phyloP scores from a whole-genome alignment of 92 coral and sea anemone species.

The Blastomussa wellsi region DNA sequence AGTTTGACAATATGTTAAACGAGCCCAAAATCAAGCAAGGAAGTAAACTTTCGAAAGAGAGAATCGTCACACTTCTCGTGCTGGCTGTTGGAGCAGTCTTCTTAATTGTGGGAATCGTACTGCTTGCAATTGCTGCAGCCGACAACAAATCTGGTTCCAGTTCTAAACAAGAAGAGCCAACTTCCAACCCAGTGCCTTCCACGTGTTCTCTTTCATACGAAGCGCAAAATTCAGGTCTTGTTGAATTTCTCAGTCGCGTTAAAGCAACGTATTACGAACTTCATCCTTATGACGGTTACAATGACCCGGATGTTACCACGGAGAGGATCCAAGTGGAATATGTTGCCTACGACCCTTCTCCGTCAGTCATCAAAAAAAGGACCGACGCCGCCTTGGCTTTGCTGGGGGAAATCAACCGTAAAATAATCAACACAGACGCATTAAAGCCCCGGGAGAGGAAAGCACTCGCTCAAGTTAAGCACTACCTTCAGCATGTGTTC shows the following conservation, averaged over 20 bases:
- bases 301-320: constrained; percentile 51
- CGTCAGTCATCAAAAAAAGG: constrained; percentile 57
- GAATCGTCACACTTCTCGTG: constrained; percentile 11
- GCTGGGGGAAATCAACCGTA: constrained; percentile 51
- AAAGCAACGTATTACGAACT: constrained; percentile 53
- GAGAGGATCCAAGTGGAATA: constrained; percentile 50
- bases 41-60: not conserved
- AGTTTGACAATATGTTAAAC: not conserved
- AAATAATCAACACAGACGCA: constrained; percentile 43
- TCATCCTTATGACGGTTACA: constrained; percentile 54
- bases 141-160: constrained; percentile 1
- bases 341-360: constrained; percentile 77
- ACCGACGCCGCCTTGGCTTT: constrained; percentile 75
- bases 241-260: constrained; percentile 61
- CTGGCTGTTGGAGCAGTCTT: constrained; percentile 37
- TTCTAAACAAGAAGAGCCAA: not conserved
- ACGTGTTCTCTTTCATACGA: constrained; percentile 61
- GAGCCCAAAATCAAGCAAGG: not conserved
- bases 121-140: constrained; percentile 61
- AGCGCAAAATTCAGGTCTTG: constrained; percentile 65
- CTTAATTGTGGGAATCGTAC: constrained; percentile 66
- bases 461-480: constrained; percentile 78
- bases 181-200: constrained; percentile 23
- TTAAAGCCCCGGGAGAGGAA: constrained; percentile 84
- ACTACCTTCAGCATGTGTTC: constrained; percentile 73